phyloP scores from a whole-genome alignment of 2,888 invertebrate genomes.

The Epirrhoe alternata region DNA sequence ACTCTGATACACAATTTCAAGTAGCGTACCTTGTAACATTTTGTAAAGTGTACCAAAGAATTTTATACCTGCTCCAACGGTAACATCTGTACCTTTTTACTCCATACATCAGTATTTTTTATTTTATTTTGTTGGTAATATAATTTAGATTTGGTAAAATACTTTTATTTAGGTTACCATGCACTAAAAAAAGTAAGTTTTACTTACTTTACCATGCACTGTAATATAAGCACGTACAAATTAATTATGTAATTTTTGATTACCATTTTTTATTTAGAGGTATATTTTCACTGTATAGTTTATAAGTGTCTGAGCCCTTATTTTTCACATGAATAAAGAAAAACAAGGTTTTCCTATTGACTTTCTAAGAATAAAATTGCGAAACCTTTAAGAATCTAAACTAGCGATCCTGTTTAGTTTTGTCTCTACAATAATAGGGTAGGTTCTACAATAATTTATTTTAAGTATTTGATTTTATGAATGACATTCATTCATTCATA shows the following conservation, averaged over 20 bases:
- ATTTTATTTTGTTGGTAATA: constrained; percentile 21
- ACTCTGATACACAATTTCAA: constrained; percentile 1
- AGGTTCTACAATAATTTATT: too few relatives aligned
- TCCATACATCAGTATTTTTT: constrained; percentile 40
- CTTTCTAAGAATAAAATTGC: too few relatives aligned
- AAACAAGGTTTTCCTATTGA: too few relatives aligned
- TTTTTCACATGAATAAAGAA: too few relatives aligned
- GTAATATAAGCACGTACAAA: constrained; percentile 38
- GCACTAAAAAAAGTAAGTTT: too few relatives aligned
- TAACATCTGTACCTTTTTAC: constrained; percentile 35
- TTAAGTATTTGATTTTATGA: too few relatives aligned
- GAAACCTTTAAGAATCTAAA: too few relatives aligned
- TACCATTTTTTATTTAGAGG: constrained; percentile 16
- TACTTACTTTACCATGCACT: constrained; percentile 43
- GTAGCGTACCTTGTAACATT: constrained; percentile 10
- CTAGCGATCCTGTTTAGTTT: too few relatives aligned
- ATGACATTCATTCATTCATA: too few relatives aligned
- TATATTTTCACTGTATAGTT: constrained; percentile 1
- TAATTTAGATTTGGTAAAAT: constrained; percentile 16
- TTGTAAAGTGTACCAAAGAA: constrained; percentile 43
- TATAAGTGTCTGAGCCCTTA: background rate
- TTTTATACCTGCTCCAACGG: constrained; percentile 29
- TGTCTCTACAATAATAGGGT: too few relatives aligned
- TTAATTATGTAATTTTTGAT: constrained; percentile 12
- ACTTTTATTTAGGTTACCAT: constrained; percentile 39